Base-by-base conservation (phyloP, 2,113 vertebrate genomes). In the Peromyscus californicus region DNA sequence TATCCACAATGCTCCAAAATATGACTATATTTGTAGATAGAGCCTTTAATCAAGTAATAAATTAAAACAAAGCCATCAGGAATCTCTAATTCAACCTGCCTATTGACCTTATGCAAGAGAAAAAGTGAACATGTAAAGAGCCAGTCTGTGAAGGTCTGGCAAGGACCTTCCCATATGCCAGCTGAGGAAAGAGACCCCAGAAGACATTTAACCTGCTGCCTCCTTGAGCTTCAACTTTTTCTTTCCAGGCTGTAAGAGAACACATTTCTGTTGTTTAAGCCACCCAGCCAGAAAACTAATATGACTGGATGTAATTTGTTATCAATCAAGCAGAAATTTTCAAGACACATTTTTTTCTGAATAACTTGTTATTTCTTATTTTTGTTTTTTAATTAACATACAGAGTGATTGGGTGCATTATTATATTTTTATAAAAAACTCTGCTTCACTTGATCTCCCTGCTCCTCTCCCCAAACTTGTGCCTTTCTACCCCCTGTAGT, bases 301-400 rank as follows among this genome's bases (percentile, higher is more conserved):
- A 51, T 21, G 74, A 67, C 6, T 59, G 19, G 6, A 63, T 31
- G 1, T 8, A 80, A 13, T 48, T 92, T 87, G 70, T 84, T 11
- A 31, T 29, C 91, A 57, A 90, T 76, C 21, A 88, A 88, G 39
- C 85, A 91, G 59, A 94, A 93, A 91, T 36, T 42, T 72, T 79
- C 45, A 39, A 11, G 33, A 59, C n/a, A 33, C 1, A 21, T 59
- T 75, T 89, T 54, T 87, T 72, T 54, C 86, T 26, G 21, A 72
- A 39, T 11, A 57, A 13, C 12, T 89, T 74, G 69, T 36, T 89
- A 31, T 39, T 89, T 89, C 54, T 72, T 26, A 72, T 24, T 29
- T 29, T 72, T 63, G n/a, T 19, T 70, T 88, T 72, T 57, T 57
- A 39, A 57, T 57, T 89, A 39, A 16, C 51, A 74, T 6, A 21